Conservation (phyloP, 1,140 invertebrate species). For the Eulimnadia texana region DNA sequence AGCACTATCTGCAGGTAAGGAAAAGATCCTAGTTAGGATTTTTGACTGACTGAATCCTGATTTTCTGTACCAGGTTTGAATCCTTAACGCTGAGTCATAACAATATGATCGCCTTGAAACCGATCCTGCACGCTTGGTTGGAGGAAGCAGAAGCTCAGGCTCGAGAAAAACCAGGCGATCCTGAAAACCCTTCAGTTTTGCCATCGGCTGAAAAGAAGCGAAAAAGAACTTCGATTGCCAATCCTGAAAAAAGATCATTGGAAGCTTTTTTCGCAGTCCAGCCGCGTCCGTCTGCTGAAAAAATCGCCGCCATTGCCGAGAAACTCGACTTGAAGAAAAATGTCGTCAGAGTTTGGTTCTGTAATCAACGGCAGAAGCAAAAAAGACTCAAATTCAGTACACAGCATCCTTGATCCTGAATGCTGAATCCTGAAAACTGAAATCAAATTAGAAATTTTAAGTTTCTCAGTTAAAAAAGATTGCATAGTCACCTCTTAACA, state of each 20-base stretch:
- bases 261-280: constrained; percentile 98
- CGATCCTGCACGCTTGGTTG: constrained; percentile 95
- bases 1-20: constrained; percentile 81
- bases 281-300: constrained; percentile 92
- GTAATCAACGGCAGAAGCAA: constrained; percentile 98
- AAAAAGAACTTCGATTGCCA: constrained; percentile 96
- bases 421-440: no score
- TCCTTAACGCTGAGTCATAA: constrained; percentile 96
- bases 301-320: constrained; percentile 97
- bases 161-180: constrained; percentile 75
- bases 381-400: constrained; percentile 97
- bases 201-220: constrained; percentile 93
- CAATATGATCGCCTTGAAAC: constrained; percentile 99
- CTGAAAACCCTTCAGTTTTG: constrained; percentile 75
- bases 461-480: no score
- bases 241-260: constrained; percentile 91
- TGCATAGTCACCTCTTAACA: no score
- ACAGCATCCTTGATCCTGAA: constrained; percentile 47
- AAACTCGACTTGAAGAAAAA: constrained; percentile 99
- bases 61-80: constrained; percentile 59
- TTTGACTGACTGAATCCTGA: neutral
- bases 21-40: constrained; percentile 27
- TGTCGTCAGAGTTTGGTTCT: constrained; percentile 99
- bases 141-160: constrained; percentile 94
- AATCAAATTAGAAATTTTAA: no score